Conservation (phyloP, 53 echinoderm and acorn worm genomes). For the Actinopyga echinites region DNA sequence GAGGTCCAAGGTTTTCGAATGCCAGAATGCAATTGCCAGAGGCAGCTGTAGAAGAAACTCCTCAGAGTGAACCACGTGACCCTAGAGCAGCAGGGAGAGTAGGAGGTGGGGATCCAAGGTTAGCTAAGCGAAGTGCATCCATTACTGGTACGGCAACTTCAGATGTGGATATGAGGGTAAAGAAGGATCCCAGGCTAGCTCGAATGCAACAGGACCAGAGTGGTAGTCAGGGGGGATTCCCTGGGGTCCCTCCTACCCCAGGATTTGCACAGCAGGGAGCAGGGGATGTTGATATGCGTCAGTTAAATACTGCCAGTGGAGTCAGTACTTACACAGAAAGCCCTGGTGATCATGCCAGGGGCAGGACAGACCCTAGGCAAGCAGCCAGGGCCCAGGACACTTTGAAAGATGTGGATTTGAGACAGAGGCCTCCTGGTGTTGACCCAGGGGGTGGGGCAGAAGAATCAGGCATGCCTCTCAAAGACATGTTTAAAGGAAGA, state of each 20-base stretch:
- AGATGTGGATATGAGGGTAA: conserved; percentile 13
- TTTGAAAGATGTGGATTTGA: conserved; percentile 30
- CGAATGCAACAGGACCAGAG: conserved; percentile 34
- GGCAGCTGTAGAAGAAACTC: conserved; percentile 18
- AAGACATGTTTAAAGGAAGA: conserved; percentile 94
- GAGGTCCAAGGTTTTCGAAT: conserved; percentile 45
- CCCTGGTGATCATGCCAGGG: conserved; percentile 2
- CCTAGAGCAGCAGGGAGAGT: neutral
- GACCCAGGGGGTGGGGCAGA: conserved; percentile 53
- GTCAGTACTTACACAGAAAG: conserved; percentile 44
- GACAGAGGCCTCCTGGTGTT: conserved; percentile 20
- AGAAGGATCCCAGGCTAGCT: conserved; percentile 61
- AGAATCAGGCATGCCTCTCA: conserved; percentile 69
- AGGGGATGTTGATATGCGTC: conserved; percentile 40
- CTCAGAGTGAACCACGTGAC: neutral
- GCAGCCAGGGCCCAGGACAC: conserved; percentile 18
- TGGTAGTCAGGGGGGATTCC: neutral
- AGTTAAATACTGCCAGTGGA: conserved; percentile 41
- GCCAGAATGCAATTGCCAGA: conserved; percentile 42
- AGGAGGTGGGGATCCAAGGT: neutral
- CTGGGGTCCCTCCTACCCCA: conserved; percentile 3
- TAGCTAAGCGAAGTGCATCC: neutral
- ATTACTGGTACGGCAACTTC: neutral
- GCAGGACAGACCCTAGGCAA: conserved; percentile 48
- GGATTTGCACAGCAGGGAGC: conserved; percentile 9